Conservation (phyloP, 2,113 vertebrate species). For the Engystomops pustulosus region DNA sequence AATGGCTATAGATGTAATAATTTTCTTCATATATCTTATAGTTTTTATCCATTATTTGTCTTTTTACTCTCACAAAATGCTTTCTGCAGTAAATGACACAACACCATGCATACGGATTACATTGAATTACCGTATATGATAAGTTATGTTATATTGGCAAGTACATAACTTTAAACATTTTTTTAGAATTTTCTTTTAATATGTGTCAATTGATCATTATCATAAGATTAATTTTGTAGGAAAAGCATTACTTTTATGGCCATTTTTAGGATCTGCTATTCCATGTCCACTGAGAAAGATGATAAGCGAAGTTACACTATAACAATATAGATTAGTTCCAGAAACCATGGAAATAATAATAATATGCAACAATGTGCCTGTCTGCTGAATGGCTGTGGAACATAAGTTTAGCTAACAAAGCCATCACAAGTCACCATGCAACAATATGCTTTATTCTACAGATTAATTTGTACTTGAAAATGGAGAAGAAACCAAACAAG, state of each 20-base stretch:
- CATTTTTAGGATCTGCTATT: background rate
- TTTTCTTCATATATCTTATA: background rate
- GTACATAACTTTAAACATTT: no score
- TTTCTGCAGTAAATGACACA: no score
- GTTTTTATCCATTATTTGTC: background rate
- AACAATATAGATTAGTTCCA: background rate
- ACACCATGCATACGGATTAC: no score
- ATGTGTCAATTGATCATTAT: no score
- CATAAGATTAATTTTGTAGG: background rate
- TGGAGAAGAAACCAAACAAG: slow-evolving; percentile 99
- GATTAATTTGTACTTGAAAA: slow-evolving; percentile 99
- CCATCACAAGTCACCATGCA: background rate
- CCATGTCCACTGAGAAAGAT: background rate
- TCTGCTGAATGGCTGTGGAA: background rate
- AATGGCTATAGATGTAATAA: background rate
- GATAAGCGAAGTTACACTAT: background rate
- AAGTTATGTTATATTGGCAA: background rate
- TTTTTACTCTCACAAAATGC: background rate
- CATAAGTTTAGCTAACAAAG: background rate
- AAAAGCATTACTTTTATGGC: background rate
- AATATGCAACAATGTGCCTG: background rate
- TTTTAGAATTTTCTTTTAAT: no score
- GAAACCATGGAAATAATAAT: background rate
- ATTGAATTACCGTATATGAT: background rate
- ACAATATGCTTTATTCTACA: slow-evolving; percentile 63